Evolutionary conservation across 2,797 vertebrate species (phyloP), one percentile per base, ranked within the genome.

Genomic region (Halcyon chelicuti): DNA sequence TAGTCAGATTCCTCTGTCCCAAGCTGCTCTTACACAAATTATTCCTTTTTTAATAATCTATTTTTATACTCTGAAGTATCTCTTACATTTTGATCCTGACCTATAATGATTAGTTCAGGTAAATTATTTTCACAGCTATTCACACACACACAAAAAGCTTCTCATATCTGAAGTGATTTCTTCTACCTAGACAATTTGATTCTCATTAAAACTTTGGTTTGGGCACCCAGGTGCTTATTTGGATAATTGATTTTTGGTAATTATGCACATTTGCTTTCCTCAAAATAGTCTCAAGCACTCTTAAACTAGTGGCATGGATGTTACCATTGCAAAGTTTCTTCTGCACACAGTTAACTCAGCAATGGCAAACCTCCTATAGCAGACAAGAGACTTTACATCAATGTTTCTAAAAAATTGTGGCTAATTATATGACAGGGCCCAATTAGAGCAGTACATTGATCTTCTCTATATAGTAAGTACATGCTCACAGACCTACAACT

Each of bases 21-120:
- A 58, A 92, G 61, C 39, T 88, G 82, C 40, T 91, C 70, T 94
- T 90, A 93, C 66, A 89, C 62, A 94, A 86, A 94, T 96, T 35
- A 40, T 33, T 83, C 63, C 29, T 57, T 52, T 86, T 78, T 47
- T 8, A 87, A 77, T 94, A 82, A 81, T 76, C 67, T 47, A 75
- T 57, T 71, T 58, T 77, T 39, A 67, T 35, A 67, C 29, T 68
- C 72, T 91, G 72, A 68, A 67, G 37, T 40, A 37, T 77, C 77
- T 91, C 71, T 92, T 52, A 26, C n/a, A 40, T 58, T 77, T 85
- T 92, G 66, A 70, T 92, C 66, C 42, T 79, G 46, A 73, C 61
- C 58, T 67, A 72, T 63, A 79, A 60, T 51, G 60, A 51, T 82
- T 72, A 66, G 22, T 77, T 90, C 74, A 60, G 75, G 79, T 42